Conservation (phyloP, 92 coral and sea anemone species). For the Umimayanthus chanpuru region DNA sequence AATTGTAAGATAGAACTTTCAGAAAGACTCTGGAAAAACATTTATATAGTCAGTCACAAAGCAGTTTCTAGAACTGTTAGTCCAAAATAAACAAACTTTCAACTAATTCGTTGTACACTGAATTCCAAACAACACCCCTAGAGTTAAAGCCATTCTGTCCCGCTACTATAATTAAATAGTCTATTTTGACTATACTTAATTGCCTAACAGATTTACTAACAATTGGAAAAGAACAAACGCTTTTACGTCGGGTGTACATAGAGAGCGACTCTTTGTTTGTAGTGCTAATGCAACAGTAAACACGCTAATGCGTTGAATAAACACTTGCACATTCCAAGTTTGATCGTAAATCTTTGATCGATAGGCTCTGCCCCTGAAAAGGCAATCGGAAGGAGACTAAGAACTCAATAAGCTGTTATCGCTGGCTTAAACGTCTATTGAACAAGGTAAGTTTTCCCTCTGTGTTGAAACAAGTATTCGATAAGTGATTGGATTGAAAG, state of each 20-base stretch:
- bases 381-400: conserved; percentile 16
- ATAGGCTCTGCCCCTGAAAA: neutral
- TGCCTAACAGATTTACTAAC: conserved; percentile 6
- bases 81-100: neutral
- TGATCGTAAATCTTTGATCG: conserved; percentile 27
- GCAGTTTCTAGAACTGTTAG: conserved; percentile 2
- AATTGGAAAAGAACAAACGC: neutral
- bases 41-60: neutral
- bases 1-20: neutral
- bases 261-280: conserved; percentile 58
- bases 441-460: conserved; percentile 27
- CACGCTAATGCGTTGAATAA: conserved; percentile 18
- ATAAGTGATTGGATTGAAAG: conserved; percentile 2
- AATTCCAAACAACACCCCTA: conserved; percentile 31
- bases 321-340: conserved; percentile 41
- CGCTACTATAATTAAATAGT: neutral
- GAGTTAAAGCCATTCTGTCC: conserved; percentile 4
- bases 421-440: conserved; percentile 7
- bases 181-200: conserved; percentile 27
- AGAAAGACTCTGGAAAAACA: neutral
- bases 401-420: conserved; percentile 24
- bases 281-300: conserved; percentile 76
- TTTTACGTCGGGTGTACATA: neutral
- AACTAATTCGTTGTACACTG: neutral
- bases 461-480: conserved; percentile 31